Percentiles rank a stretch among this genome's conserved stretches.
phyloP scores from a whole-genome alignment of 2,797 vertebrate species.

The Sphenodon punctatus region DNA sequence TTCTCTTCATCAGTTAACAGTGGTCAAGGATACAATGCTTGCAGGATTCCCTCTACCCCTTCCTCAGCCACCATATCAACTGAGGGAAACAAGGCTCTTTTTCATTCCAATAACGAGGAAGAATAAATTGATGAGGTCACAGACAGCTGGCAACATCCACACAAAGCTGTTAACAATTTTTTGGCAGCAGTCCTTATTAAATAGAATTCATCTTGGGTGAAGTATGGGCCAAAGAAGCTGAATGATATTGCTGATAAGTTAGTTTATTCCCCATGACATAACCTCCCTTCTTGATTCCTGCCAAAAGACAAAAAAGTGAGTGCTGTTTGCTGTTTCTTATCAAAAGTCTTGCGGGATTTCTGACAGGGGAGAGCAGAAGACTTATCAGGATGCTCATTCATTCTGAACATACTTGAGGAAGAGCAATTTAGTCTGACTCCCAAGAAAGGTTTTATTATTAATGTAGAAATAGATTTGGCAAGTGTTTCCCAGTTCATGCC shows the following conservation, averaged over 20 bases:
- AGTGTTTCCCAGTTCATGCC: slow-evolving; percentile 14
- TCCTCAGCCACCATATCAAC: neutral
- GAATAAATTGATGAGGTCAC: slow-evolving; percentile 30
- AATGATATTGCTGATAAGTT: slow-evolving; percentile 24
- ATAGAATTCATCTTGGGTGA: slow-evolving; percentile 7
- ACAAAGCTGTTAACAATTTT: slow-evolving; percentile 36
- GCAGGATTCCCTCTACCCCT: neutral
- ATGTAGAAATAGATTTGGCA: slow-evolving; percentile 30
- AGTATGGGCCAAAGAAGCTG: neutral
- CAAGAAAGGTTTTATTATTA: slow-evolving; percentile 14
- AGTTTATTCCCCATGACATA: neutral
- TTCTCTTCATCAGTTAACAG: neutral
- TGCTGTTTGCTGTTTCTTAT: neutral
- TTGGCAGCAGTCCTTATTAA: slow-evolving; percentile 24
- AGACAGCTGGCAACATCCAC: slow-evolving; percentile 22
- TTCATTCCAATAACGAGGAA: slow-evolving; percentile 2
- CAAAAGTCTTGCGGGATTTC: neutral
- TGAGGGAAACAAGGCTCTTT: neutral
- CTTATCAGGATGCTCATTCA: neutral
- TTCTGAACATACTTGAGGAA: neutral
- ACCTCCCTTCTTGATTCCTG: no score
- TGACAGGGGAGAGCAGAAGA: slow-evolving; percentile 27
- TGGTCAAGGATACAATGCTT: neutral
- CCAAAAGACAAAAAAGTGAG: slow-evolving; percentile 22
- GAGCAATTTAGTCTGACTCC: slow-evolving; percentile 2